phyloP scores from a whole-genome alignment of 1,140 invertebrate genomes.

The Hetaerina americana region DNA sequence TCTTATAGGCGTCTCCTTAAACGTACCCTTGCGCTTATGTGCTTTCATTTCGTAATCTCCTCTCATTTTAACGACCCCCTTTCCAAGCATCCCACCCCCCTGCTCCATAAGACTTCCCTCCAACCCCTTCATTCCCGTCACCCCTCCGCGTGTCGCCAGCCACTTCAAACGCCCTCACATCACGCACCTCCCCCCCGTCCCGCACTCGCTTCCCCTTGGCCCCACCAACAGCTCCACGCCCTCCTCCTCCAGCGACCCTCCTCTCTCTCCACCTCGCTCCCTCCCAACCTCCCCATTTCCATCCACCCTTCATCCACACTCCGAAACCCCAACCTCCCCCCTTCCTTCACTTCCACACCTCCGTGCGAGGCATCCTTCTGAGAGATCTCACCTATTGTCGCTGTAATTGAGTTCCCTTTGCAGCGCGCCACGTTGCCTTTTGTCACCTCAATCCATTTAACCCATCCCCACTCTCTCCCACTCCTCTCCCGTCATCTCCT shows the following conservation, averaged over 20 bases:
- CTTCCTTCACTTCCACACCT: background rate
- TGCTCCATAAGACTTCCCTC: too few species aligned
- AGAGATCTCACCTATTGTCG: background rate
- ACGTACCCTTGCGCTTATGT: background rate
- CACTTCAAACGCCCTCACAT: background rate
- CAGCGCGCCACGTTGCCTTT: background rate
- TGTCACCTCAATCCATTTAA: background rate
- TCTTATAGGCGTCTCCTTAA: background rate
- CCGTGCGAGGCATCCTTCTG: background rate
- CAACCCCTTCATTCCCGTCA: background rate
- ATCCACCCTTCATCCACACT: background rate
- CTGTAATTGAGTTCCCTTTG: background rate
- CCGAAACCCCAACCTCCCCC: background rate
- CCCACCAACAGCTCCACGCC: background rate
- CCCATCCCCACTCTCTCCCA: background rate
- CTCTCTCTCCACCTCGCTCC: background rate
- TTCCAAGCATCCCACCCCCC: too few species aligned
- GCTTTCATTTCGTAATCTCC: background rate
- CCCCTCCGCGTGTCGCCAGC: background rate
- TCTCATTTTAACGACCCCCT: background rate
- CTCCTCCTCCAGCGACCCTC: background rate
- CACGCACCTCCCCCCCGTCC: background rate
- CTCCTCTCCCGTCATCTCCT: background rate
- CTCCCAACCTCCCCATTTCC: background rate
- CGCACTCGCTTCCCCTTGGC: background rate